phyloP scores from a whole-genome alignment of 2,888 invertebrate genomes.

The Lordiphosa andalusiaca region DNA sequence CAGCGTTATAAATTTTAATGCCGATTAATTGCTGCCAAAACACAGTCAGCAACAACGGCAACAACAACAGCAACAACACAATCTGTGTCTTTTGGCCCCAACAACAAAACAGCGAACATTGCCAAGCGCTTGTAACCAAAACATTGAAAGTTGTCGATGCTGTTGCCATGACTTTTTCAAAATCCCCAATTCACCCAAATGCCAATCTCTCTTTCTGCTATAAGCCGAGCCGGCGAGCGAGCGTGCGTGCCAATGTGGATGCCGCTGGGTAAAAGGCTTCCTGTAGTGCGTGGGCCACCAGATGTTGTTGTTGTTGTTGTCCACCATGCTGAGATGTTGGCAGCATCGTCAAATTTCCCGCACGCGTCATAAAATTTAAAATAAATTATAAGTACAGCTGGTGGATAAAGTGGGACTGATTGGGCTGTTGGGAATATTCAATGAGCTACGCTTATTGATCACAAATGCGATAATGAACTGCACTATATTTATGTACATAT shows the following conservation, averaged over 20 bases:
- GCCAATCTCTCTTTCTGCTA: conserved; percentile 19
- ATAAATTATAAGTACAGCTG: conserved; percentile 10
- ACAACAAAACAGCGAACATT: conserved; percentile 45
- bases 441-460: conserved; percentile 22
- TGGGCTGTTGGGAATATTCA: conserved; percentile 10
- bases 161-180: conserved; percentile 15
- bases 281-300: conserved; percentile 43
- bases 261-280: conserved; percentile 51
- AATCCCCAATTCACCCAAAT: conserved; percentile 9
- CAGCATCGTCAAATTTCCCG: conserved; percentile 53
- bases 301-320: conserved; percentile 26
- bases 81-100: conserved; percentile 38
- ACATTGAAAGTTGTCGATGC: conserved; percentile 14
- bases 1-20: conserved; percentile 70
- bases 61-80: too few species aligned
- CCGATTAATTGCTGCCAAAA: conserved; percentile 74
- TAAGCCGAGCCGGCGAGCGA: conserved; percentile 20
- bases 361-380: conserved; percentile 59
- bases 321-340: conserved; percentile 32
- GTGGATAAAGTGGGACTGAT: background rate
- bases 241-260: conserved; percentile 39
- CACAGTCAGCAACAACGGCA: conserved; percentile 50
- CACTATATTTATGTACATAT: too few species aligned
- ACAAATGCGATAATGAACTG: too few species aligned
- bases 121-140: conserved; percentile 39